Conservation (phyloP, 2,888 invertebrate genomes). For the Drosophila pseudotakahashii region DNA sequence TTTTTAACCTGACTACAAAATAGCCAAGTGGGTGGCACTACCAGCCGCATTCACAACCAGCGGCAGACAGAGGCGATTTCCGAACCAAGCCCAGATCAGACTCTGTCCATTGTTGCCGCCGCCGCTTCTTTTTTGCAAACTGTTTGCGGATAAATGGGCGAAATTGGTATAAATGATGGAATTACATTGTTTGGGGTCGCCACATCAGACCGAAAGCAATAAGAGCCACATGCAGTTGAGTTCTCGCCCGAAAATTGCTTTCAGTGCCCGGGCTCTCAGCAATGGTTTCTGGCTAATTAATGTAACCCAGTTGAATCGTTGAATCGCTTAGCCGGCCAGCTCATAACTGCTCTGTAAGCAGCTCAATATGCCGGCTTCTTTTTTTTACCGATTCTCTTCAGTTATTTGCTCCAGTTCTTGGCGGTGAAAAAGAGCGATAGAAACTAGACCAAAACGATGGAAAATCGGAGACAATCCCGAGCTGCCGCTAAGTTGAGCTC, state of each 20-base stretch:
- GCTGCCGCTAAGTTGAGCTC: constrained; percentile 20
- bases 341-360: constrained; percentile 37
- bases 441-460: constrained; percentile 28
- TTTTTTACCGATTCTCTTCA: constrained; percentile 27
- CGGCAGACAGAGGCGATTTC: constrained; percentile 58
- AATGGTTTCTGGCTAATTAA: constrained; percentile 24
- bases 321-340: constrained; percentile 29
- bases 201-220: constrained; percentile 24
- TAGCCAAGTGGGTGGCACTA: constrained; percentile 5
- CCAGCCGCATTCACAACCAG: constrained; percentile 36
- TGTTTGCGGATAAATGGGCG: constrained; percentile 79
- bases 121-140: constrained; percentile 60
- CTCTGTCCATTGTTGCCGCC: constrained; percentile 40
- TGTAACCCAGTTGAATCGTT: constrained; percentile 32
- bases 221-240: constrained; percentile 18
- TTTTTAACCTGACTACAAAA: background rate
- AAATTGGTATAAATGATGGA: constrained; percentile 81
- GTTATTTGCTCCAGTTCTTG: constrained; percentile 34
- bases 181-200: constrained; percentile 78
- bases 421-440: constrained; percentile 16
- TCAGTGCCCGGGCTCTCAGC: background rate
- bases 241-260: constrained; percentile 30
- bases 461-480: constrained; percentile 14
- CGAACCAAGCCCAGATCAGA: constrained; percentile 44
- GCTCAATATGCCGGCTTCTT: constrained; percentile 28